These are phyloP conservation scores for Varanus komodoensis DNA, from an alignment of 2,113 vertebrate genomes.

Conservation along the genomic window DNA sequence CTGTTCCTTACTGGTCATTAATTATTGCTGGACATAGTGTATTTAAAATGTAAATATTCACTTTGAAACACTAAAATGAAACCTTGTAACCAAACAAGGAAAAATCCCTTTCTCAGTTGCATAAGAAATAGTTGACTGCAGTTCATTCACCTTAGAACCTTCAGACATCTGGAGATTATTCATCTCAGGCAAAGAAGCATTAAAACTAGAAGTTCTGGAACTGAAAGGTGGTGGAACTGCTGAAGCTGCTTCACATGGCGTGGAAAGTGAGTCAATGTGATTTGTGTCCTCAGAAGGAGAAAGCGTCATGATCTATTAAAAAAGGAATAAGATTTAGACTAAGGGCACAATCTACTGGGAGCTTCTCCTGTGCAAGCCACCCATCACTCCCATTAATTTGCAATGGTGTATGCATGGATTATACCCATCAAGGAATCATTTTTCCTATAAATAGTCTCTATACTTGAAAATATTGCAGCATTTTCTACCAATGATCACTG, in stretches of 20 bases:
- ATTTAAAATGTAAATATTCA: conserved; percentile 5
- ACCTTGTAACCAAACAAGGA: conserved; percentile 19
- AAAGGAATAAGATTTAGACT: conserved; percentile 34
- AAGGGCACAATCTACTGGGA: background rate
- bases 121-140: conserved; percentile 63
- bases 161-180: conserved; percentile 92
- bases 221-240: conserved; percentile 82
- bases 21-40: conserved; percentile 8
- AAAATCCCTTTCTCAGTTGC: background rate
- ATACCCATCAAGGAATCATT: background rate
- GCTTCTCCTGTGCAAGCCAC: background rate
- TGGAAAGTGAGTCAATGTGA: conserved; percentile 81
- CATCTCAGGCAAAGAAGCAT: conserved; percentile 84
- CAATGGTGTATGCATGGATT: background rate
- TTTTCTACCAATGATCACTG: background rate
- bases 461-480: background rate
- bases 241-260: conserved; percentile 80
- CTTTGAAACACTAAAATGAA: conserved; percentile 33
- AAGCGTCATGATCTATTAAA: conserved; percentile 87
- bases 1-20: conserved; percentile 31
- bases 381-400: background rate
- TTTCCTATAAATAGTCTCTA: background rate
- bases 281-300: conserved; percentile 88
- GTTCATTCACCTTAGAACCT: conserved; percentile 86
- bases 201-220: conserved; percentile 84